Evolutionary conservation across 2,797 vertebrate species (phyloP).

Genomic region (Diceros bicornis): DNA sequence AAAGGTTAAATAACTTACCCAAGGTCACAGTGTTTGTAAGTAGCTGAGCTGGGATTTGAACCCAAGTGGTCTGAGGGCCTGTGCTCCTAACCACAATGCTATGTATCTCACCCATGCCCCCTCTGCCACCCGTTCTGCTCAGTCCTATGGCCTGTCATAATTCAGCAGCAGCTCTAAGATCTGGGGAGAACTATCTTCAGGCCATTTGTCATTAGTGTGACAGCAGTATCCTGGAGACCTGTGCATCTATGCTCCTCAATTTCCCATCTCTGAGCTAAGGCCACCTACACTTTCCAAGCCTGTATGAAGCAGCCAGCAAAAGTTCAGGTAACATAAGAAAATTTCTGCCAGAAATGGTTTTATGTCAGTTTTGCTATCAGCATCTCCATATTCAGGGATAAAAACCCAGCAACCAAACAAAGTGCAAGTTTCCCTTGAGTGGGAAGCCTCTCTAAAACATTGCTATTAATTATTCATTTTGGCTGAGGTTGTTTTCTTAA

Average conservation of each 20-base stretch:
- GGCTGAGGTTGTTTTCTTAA: slow-evolving; percentile 34
- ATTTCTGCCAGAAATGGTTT: slow-evolving; percentile 30
- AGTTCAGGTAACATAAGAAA: not conserved
- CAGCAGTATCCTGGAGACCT: not conserved
- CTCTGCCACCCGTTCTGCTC: not conserved
- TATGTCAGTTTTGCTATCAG: not conserved
- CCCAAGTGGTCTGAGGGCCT: not conserved
- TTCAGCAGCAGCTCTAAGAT: not conserved
- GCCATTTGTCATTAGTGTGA: too few species aligned
- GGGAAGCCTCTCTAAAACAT: slow-evolving; percentile 11
- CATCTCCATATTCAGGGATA: slow-evolving; percentile 20
- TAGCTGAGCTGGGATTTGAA: slow-evolving; percentile 1
- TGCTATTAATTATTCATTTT: slow-evolving; percentile 55
- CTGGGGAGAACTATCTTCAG: not conserved
- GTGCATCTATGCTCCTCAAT: not conserved
- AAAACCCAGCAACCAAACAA: slow-evolving; percentile 36
- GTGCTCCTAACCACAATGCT: not conserved
- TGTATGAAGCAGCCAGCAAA: not conserved
- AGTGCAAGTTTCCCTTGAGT: not conserved
- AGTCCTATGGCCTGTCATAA: not conserved
- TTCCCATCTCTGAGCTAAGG: not conserved
- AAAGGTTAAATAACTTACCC: not conserved
- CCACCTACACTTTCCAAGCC: rapidly evolving
- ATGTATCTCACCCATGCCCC: rapidly evolving
- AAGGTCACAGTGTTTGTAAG: not conserved